These are phyloP conservation scores for Bombus waltoni DNA, from an alignment of 1,140 invertebrate species.

Conservation along the genomic window DNA sequence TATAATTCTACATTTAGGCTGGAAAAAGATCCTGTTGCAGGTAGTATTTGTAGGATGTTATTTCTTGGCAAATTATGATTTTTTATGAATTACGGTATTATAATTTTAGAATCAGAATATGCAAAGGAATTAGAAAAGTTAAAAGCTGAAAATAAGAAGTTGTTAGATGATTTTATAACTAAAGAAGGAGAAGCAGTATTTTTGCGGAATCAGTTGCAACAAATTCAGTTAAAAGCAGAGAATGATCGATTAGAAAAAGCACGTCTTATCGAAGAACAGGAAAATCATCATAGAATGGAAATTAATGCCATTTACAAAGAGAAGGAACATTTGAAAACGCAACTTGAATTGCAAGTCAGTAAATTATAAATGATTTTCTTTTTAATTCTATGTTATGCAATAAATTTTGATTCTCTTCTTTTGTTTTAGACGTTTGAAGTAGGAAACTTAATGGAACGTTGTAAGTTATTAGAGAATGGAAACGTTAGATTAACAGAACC, in stretches of 20 bases:
- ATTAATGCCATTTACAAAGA: conserved; percentile 71
- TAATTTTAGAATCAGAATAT: conserved; percentile 51
- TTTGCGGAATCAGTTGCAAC: conserved; percentile 71
- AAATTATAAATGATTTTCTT: not conserved
- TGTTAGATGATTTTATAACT: conserved; percentile 70
- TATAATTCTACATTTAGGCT: conserved; percentile 72
- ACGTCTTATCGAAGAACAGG: conserved; percentile 69
- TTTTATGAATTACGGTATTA: not conserved
- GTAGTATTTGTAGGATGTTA: conserved; percentile 43
- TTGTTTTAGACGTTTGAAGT: conserved; percentile 69
- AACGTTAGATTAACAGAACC: conserved; percentile 73
- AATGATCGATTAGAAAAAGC: conserved; percentile 70
- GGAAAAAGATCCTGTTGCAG: conserved; percentile 48
- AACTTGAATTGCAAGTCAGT: conserved; percentile 73
- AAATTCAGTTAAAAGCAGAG: conserved; percentile 64
- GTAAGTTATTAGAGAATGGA: conserved; percentile 72
- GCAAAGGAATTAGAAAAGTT: conserved; percentile 68
- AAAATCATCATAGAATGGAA: conserved; percentile 62
- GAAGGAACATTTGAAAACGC: conserved; percentile 72
- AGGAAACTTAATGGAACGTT: conserved; percentile 68
- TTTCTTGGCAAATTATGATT: not conserved
- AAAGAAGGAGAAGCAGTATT: conserved; percentile 76
- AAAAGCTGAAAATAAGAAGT: conserved; percentile 70
- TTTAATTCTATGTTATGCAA: not conserved
- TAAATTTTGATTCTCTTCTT: conserved; percentile 32